phyloP scores from a whole-genome alignment of 2,113 vertebrate genomes.

The Vidua macroura region DNA sequence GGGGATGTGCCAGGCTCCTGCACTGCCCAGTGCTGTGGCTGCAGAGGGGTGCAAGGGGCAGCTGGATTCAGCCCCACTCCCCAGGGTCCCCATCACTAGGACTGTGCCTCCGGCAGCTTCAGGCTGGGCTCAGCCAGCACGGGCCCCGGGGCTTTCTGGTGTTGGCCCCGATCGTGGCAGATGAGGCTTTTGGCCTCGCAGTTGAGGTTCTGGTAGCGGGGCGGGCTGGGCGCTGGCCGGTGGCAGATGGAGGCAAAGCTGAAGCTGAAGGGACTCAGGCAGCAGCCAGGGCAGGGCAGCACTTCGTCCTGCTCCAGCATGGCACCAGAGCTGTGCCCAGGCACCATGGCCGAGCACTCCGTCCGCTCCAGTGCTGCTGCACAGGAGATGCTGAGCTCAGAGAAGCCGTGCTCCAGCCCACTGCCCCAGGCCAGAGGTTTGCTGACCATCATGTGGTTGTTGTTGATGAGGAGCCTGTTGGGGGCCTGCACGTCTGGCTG shows the following conservation, averaged over 20 bases:
- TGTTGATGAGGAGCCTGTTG: slow-evolving; percentile 70
- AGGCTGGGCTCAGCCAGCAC: slow-evolving; percentile 74
- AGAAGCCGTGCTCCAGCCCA: slow-evolving; percentile 59
- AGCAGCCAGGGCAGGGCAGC: slow-evolving; percentile 87
- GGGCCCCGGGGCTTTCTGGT: slow-evolving; percentile 28
- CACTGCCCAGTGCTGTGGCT: neutral
- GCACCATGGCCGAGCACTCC: slow-evolving; percentile 42
- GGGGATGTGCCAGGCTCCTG: neutral
- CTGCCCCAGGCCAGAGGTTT: slow-evolving; percentile 77
- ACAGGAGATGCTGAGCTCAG: slow-evolving; percentile 62
- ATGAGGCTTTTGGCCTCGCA: slow-evolving; percentile 81
- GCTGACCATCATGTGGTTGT: slow-evolving; percentile 75
- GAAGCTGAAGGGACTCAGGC: slow-evolving; percentile 80
- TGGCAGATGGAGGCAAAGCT: slow-evolving; percentile 86
- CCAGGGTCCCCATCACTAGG: slow-evolving; percentile 52
- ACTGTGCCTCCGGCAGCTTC: slow-evolving; percentile 86
- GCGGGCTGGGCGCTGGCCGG: slow-evolving; percentile 72
- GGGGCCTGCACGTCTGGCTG: slow-evolving; percentile 67
- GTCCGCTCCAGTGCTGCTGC: slow-evolving; percentile 15
- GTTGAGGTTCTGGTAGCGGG: slow-evolving; percentile 85
- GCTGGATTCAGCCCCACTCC: neutral
- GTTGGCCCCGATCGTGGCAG: slow-evolving; percentile 64
- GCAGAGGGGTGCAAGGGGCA: neutral
- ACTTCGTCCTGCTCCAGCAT: slow-evolving; percentile 83
- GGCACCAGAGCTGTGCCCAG: slow-evolving; percentile 34